Base-by-base conservation (phyloP, 2,888 invertebrate species). In the Entomobrya multifasciata region DNA sequence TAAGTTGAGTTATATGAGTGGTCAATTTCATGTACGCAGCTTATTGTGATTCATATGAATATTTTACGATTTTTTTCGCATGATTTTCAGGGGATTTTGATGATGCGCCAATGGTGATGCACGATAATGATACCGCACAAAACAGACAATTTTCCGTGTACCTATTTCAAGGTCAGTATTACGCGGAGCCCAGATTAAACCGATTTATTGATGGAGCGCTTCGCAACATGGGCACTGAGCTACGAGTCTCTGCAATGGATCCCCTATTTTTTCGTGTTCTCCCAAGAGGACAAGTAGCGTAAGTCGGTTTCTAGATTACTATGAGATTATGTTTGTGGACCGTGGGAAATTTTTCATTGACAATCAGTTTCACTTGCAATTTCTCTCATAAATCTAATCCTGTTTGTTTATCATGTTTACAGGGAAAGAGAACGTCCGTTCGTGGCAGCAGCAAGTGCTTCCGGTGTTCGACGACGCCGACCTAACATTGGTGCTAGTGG, bases 81-180 rank as follows among this genome's bases (percentile, higher is more conserved):
- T n/a, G n/a, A n/a, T 36, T 36, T 36, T 36, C 4, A 8, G 77
- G 52, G 2, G 83, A 77, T 67, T 52, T 67, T 67, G 83, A 83
- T 76, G 17, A 67, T n/a, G n/a, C n/a, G n/a, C n/a, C n/a, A n/a
- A n/a, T 36, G 8, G 36, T 8, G 8, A 6, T 8, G 36, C 5
- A 8, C 8, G 36, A 36, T 8, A 41, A 36, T 17, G 13, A 20
- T 20, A 47, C 44, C 6, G 77, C 74, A 13, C 87, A 87, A 77
- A 88, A 36, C 11, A 79, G 91, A 10, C 89, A 90, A 67, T 87
- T 90, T 47, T 49, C 90, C 0, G 86, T 90, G 47, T 90, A 91
- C 88, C 57, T 91, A 55, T 91, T 90, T 74, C 90, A 90, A 85
- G 91, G 91, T 52, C 90, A 90, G 74, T 91, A 91, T 72, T 67